Percentiles rank a stretch among this genome's conserved stretches.
These are phyloP conservation scores for Malurus elegans DNA, from an alignment of 2,113 vertebrate species.

Conservation along the genomic window DNA sequence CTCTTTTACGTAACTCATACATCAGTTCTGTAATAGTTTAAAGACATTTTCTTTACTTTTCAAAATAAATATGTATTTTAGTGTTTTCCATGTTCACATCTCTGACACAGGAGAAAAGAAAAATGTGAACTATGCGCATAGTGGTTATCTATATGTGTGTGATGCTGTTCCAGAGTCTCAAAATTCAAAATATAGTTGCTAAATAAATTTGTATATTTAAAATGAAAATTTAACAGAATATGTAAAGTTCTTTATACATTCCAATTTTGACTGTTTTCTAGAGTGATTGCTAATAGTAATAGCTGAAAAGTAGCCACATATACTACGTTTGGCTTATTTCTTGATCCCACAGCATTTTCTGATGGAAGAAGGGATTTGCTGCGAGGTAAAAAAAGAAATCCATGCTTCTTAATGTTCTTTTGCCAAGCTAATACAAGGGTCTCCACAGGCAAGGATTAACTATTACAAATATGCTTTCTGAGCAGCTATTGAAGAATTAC, in stretches of 20 bases:
- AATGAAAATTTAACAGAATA: not conserved
- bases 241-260: not conserved
- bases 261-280: not conserved
- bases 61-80: not conserved
- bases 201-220: not conserved
- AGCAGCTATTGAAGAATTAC: conserved; percentile 24
- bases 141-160: not conserved
- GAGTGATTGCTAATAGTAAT: not conserved
- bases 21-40: not conserved
- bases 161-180: not conserved
- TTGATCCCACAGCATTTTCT: not conserved
- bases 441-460: conserved; percentile 58
- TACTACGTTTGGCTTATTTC: not conserved
- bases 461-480: conserved; percentile 53
- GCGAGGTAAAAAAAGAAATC: not conserved
- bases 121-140: not conserved
- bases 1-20: not conserved
- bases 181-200: not conserved
- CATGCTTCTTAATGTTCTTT: conserved; percentile 45
- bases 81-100: not conserved
- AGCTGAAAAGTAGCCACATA: not conserved
- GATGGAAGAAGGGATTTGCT: not conserved
- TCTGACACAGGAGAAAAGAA: not conserved
- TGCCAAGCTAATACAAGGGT: conserved; percentile 30
- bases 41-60: not conserved